These are phyloP conservation scores for Schizotus pectinicornis DNA, from an alignment of 2,888 invertebrate species.

Conservation along the genomic window DNA sequence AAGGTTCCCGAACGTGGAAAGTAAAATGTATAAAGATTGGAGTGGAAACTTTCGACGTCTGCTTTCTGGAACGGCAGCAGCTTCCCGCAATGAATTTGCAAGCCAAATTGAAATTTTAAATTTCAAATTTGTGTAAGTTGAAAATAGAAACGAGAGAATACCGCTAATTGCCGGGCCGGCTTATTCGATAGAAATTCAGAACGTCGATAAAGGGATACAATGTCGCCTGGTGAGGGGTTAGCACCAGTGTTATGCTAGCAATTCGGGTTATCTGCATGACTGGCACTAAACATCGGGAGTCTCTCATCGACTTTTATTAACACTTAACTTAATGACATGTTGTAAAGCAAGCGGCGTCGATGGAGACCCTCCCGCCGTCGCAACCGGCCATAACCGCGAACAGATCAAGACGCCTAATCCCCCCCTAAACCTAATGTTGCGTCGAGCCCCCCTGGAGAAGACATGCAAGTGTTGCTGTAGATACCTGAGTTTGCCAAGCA, in stretches of 20 bases:
- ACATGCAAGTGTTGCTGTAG: constrained; percentile 12
- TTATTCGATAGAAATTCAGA: too few species aligned
- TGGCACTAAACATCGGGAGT: background rate
- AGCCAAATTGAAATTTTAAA: constrained; percentile 64
- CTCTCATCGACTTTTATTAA: constrained; percentile 22
- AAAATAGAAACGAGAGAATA: constrained; percentile 53
- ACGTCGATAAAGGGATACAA: constrained; percentile 1
- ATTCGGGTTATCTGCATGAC: background rate
- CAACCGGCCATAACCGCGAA: constrained; percentile 2
- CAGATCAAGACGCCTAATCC: background rate
- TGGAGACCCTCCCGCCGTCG: background rate
- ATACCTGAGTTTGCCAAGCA: constrained; percentile 51
- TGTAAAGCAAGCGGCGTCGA: constrained; percentile 12
- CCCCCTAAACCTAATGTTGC: background rate
- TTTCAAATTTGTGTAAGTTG: constrained; percentile 60
- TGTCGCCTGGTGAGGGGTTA: background rate
- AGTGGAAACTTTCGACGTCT: constrained; percentile 42
- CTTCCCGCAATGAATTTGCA: constrained; percentile 56
- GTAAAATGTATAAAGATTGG: constrained; percentile 11
- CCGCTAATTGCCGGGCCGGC: constrained; percentile 42
- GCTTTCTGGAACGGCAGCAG: constrained; percentile 29
- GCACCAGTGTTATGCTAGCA: background rate
- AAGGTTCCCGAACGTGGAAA: background rate
- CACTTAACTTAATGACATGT: constrained; percentile 25
- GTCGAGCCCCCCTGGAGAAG: background rate